Base-by-base conservation (phyloP, 2,797 vertebrate genomes). In the Todus mexicanus region DNA sequence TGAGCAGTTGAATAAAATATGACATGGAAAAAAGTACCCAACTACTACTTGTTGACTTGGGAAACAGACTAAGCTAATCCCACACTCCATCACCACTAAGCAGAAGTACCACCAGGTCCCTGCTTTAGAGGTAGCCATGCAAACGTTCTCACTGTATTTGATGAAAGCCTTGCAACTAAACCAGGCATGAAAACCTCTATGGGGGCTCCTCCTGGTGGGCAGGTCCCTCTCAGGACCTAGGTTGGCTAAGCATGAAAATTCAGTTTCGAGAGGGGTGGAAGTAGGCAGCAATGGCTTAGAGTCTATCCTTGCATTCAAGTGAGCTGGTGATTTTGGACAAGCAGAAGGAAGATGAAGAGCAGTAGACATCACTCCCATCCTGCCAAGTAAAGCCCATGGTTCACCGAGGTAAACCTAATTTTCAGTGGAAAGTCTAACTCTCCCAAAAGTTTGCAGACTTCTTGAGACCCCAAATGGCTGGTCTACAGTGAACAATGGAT, bases 181-280 rank as follows among this genome's bases (percentile, higher is more conserved):
- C 21, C 5, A 57, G 42, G 35, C 20, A 25, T 6, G 19, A 53
- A 68, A 53, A 85, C 1, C 31, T 11, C 1, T 1, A 5, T 3
- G 6, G 19, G 6, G 10, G 3, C 12, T 87, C 9, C 7, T 89
- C 25, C 21, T 40, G 12, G 3, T 64, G 37, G 33, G 8, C 38
- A 35, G 6, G 22, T 1, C 4, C 2, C 0, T 12, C 7, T 38
- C 51, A 57, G 60, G 10, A 37, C 0, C 0, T 48, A 16, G 23
- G 7, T 4, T 74, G 22, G 15, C 10, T 84, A 42, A 27, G 48
- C 21, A 37, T 11, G 10, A 61, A 47, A 37, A 73, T 43, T 54
- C 35, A 11, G 17, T 69, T 89, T 54, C 56, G 61, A 21, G 53
- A 56, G 9, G 7, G 12, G 9, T 29, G 10, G 15, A 73, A 10